A percentile compares a stretch with the other conserved stretches of the same genome.
Conservation (phyloP, 1,140 invertebrate genomes). For the Sarcophaga bullata region DNA sequence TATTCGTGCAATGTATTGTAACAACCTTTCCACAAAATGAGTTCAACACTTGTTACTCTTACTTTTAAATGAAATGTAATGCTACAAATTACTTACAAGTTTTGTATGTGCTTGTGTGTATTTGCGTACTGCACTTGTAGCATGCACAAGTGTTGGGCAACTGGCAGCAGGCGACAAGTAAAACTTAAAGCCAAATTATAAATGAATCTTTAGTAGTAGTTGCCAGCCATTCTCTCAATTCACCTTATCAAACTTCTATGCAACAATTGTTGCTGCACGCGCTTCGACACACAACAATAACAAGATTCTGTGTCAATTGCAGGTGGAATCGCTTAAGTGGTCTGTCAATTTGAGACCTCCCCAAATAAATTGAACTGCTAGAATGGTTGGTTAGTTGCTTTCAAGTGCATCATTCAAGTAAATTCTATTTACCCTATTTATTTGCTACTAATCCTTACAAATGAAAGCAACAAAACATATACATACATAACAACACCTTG, state of each 20-base stretch:
- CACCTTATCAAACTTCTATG: neutral
- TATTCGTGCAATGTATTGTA: neutral
- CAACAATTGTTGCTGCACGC: conserved; percentile 30
- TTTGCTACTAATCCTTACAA: neutral
- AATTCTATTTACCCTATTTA: conserved; percentile 2
- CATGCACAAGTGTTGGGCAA: neutral
- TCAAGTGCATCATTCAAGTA: neutral
- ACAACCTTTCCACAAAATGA: neutral
- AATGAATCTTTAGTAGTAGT: neutral
- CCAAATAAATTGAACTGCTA: neutral
- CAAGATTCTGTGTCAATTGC: conserved; percentile 43
- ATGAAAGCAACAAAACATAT: neutral
- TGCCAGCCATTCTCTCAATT: neutral
- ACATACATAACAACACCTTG: neutral
- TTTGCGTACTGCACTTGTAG: neutral
- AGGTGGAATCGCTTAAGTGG: conserved; percentile 43
- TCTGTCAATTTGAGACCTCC: conserved; percentile 42
- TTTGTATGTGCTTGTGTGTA: neutral
- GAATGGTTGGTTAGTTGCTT: neutral
- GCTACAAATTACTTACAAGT: neutral
- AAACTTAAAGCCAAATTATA: neutral
- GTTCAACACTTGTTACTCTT: neutral
- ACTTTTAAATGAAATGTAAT: conserved; percentile 14
- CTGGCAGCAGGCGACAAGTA: neutral
- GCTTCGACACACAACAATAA: conserved; percentile 14